These are phyloP conservation scores for Spheniscus humboldti DNA, from an alignment of 2,797 vertebrate genomes.

Conservation along the genomic window DNA sequence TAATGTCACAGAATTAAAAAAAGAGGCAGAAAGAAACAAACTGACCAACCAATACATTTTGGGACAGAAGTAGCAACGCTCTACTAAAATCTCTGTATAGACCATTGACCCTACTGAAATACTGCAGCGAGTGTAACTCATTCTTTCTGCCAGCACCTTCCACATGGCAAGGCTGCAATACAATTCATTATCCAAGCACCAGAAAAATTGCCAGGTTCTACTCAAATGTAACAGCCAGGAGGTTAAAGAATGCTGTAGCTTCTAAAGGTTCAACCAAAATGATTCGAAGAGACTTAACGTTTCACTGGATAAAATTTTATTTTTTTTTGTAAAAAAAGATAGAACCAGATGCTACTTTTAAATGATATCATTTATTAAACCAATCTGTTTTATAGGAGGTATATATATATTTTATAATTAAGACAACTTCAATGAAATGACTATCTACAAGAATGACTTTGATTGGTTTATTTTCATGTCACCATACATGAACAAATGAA, in stretches of 20 bases:
- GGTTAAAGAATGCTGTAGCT: background rate
- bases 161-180: background rate
- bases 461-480: conserved; percentile 72
- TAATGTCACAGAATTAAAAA: background rate
- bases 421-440: conserved; percentile 67
- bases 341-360: conserved; percentile 68
- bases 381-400: conserved; percentile 67
- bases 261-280: conserved; percentile 39
- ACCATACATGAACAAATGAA: conserved; percentile 64
- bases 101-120: background rate
- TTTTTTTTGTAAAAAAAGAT: conserved; percentile 70
- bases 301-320: conserved; percentile 71
- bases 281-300: conserved; percentile 57
- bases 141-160: background rate
- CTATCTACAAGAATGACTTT: conserved; percentile 76
- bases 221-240: background rate
- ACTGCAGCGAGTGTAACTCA: background rate
- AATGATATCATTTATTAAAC: conserved; percentile 74
- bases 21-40: background rate
- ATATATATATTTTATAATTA: conserved; percentile 68
- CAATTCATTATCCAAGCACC: background rate
- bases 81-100: background rate
- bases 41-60: background rate
- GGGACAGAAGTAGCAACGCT: background rate
- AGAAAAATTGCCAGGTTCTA: background rate